Evolutionary conservation across 2,113 vertebrate genomes (phyloP).

Genomic region (Alethe diademata): DNA sequence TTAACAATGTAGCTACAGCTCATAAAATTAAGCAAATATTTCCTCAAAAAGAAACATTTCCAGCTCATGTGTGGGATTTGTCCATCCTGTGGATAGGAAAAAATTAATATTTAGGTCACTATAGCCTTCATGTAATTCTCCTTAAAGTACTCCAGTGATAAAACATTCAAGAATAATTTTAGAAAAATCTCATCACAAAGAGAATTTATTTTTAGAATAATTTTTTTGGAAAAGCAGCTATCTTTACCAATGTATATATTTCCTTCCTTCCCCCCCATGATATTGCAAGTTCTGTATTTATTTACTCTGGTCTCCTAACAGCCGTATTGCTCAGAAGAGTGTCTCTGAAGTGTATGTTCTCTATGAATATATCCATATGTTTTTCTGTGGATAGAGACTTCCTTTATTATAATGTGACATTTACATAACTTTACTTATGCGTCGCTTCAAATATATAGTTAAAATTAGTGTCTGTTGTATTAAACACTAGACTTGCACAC

Average conservation of each 20-base stretch:
- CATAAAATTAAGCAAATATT: constrained; percentile 67
- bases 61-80: not conserved
- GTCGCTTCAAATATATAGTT: not conserved
- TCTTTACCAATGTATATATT: not conserved
- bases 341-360: not conserved
- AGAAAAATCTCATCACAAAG: not conserved
- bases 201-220: not conserved
- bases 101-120: not conserved
- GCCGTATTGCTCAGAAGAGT: not conserved
- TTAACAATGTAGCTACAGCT: constrained; percentile 54
- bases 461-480: not conserved
- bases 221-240: not conserved
- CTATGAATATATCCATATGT: not conserved
- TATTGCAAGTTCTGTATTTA: not conserved
- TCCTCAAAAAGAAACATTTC: constrained; percentile 23
- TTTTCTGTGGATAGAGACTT: not conserved
- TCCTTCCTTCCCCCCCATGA: not conserved
- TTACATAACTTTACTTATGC: not conserved
- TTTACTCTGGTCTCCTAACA: not conserved
- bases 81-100: not conserved
- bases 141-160: not conserved
- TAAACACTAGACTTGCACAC: not conserved
- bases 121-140: not conserved
- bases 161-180: not conserved
- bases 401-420: not conserved